phyloP scores from a whole-genome alignment of 35 echinoderm and acorn worm genomes.

The Apostichopus californicus region DNA sequence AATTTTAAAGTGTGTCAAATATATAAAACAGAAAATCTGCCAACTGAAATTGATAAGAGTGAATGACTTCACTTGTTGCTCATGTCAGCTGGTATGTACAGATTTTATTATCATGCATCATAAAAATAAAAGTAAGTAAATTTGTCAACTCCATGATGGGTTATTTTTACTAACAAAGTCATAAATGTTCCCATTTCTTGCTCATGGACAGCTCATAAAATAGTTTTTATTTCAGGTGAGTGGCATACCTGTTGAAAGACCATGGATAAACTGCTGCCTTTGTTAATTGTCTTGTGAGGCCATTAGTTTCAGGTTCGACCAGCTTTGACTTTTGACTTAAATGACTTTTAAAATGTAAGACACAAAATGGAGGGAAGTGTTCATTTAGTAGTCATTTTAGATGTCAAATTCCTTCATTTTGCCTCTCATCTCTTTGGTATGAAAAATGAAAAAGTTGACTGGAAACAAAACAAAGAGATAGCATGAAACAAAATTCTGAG shows the following conservation, averaged over 20 bases:
- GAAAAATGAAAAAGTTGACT: no score
- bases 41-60: background rate
- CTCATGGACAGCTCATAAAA: background rate
- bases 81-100: background rate
- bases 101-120: background rate
- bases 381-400: no score
- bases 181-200: background rate
- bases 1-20: background rate
- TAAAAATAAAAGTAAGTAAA: background rate
- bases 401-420: no score
- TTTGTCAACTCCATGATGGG: background rate
- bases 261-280: background rate
- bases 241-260: background rate
- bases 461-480: no score
- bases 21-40: background rate
- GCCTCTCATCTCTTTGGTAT: no score
- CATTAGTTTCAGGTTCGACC: no score
- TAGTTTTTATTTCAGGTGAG: background rate
- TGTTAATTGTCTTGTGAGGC: no score
- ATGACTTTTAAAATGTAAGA: no score
- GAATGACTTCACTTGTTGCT: background rate
- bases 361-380: no score
- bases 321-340: no score
- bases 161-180: background rate
- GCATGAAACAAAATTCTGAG: no score